Conservation (phyloP, 2,113 vertebrate genomes). For the Chloebia gouldiae region DNA sequence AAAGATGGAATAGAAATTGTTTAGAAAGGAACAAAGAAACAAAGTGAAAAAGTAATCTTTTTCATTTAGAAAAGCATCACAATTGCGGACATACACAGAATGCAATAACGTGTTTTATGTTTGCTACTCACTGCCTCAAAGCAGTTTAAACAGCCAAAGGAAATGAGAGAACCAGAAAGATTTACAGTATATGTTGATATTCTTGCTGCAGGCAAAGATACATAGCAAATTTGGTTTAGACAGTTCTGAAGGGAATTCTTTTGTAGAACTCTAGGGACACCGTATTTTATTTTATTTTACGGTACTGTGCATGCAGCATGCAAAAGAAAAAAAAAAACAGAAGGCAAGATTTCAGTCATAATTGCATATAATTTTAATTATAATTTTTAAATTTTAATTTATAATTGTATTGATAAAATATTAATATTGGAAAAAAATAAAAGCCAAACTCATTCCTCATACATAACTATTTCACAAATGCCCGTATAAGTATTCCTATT, state of each 20-base stretch:
- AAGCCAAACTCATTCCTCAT: neutral
- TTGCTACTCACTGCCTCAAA: neutral
- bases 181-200: neutral
- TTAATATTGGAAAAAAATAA: neutral
- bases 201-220: slow-evolving; percentile 10
- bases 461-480: neutral
- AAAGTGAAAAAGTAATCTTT: neutral
- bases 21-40: neutral
- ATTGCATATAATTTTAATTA: neutral
- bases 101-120: neutral
- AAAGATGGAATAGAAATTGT: neutral
- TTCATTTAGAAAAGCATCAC: neutral
- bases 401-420: neutral
- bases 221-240: neutral
- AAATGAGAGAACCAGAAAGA: neutral
- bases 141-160: neutral
- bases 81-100: neutral
- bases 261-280: neutral
- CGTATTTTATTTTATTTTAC: neutral
- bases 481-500: neutral
- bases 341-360: neutral
- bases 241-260: neutral
- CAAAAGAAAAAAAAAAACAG: neutral
- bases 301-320: neutral
- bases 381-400: too few relatives aligned